Evolutionary conservation across 1,140 invertebrate species (phyloP).

Genomic region (Metaphire vulgaris): DNA sequence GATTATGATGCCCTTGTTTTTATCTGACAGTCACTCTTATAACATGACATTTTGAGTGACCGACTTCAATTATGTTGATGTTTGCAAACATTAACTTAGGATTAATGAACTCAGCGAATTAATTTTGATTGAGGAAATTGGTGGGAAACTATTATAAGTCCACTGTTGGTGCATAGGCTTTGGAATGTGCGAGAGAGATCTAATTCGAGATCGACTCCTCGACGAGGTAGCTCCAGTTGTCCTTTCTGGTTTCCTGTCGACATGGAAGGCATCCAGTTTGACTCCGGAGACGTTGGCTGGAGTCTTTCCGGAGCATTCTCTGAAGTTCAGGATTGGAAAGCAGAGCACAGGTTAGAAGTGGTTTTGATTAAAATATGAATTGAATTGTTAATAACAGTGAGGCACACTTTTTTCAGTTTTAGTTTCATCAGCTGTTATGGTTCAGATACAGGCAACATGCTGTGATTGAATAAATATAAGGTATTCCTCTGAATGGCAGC

Average conservation of each 20-base stretch:
- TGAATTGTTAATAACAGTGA: constrained; percentile 4
- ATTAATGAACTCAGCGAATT: no score
- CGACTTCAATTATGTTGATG: no score
- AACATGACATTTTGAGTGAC: no score
- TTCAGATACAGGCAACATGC: not conserved
- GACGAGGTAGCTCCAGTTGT: constrained; percentile 4
- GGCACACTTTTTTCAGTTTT: not conserved
- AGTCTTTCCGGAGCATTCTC: constrained; percentile 1
- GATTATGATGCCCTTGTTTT: no score
- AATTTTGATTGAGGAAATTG: no score
- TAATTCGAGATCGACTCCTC: not conserved
- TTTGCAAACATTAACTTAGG: no score
- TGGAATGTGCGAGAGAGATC: not conserved
- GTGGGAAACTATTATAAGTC: no score
- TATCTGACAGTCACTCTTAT: no score
- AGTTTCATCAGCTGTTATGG: not conserved
- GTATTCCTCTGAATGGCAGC: not conserved
- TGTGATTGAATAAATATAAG: not conserved
- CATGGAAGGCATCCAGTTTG: constrained; percentile 19
- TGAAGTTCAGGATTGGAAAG: constrained; percentile 22
- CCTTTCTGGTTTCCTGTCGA: constrained; percentile 5
- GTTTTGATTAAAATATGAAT: no score
- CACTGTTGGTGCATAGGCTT: no score
- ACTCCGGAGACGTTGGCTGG: constrained; percentile 6
- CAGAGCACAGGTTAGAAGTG: no score